Evolutionary conservation across 2,797 vertebrate species (phyloP).

Genomic region (Anas georgica): DNA sequence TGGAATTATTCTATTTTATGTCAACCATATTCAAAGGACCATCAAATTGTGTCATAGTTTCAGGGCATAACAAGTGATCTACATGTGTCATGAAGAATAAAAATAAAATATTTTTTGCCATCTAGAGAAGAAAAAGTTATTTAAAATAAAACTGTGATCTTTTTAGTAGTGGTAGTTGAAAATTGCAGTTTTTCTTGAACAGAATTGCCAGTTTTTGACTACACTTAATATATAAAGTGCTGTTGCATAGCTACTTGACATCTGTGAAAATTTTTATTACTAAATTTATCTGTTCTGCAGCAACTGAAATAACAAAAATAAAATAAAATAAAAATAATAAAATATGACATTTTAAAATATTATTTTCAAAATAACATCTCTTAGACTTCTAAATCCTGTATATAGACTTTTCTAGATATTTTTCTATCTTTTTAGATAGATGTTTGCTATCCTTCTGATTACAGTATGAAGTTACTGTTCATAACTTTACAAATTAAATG

Average conservation of each 20-base stretch:
- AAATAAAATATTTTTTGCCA: not conserved
- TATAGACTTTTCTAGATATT: no score
- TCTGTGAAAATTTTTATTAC: not conserved
- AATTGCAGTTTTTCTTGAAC: not conserved
- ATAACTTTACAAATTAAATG: not conserved
- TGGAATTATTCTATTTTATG: not conserved
- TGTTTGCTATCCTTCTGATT: not conserved
- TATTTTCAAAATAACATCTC: not conserved
- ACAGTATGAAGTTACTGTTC: not conserved
- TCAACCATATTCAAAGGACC: not conserved
- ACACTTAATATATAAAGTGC: not conserved
- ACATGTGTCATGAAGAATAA: not conserved
- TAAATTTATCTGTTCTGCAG: not conserved
- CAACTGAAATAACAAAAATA: not conserved
- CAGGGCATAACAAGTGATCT: not conserved
- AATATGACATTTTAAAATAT: no score
- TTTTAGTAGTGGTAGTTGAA: not conserved
- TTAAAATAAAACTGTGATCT: not conserved
- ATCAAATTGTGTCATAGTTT: not conserved
- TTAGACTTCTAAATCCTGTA: not conserved
- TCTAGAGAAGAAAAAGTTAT: not conserved
- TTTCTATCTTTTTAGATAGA: no score
- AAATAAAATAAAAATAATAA: no score
- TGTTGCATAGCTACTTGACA: not conserved
- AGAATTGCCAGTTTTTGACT: not conserved